Percentiles rank a stretch among this genome's conserved stretches.
These are phyloP conservation scores for Potorous gilbertii DNA, from an alignment of 2,797 vertebrate genomes.

Conservation along the genomic window DNA sequence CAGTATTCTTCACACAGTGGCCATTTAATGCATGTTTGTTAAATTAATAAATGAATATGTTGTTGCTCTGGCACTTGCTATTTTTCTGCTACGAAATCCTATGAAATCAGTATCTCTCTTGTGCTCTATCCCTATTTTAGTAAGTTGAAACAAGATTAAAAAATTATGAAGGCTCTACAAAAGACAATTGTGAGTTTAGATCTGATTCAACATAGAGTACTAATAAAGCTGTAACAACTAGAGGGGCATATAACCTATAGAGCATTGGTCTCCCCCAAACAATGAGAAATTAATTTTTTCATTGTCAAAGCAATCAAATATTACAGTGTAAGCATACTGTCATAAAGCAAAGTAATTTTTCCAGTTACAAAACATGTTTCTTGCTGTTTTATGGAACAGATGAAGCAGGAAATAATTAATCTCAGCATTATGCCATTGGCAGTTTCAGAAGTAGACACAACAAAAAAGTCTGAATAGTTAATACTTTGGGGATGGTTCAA, in stretches of 20 bases:
- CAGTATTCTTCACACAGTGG: neutral
- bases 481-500: conserved; percentile 40
- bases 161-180: neutral
- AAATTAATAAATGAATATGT: neutral
- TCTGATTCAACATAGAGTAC: neutral
- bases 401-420: conserved; percentile 65
- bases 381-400: conserved; percentile 59
- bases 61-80: neutral
- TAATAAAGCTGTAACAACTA: neutral
- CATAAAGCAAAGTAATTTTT: conserved; percentile 46
- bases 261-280: neutral
- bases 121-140: neutral
- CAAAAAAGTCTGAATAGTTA: conserved; percentile 52
- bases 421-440: neutral
- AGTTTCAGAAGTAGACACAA: conserved; percentile 49
- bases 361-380: conserved; percentile 37
- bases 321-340: conserved; percentile 9
- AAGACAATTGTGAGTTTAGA: neutral
- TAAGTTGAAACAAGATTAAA: neutral
- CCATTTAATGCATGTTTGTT: neutral
- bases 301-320: conserved; percentile 28
- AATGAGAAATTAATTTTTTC: conserved; percentile 27
- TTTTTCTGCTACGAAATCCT: neutral
- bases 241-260: neutral
- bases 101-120: neutral